Percentiles rank a stretch among this genome's conserved stretches.
Conservation (phyloP, 2,797 vertebrate species). For the Tangara arthus region DNA sequence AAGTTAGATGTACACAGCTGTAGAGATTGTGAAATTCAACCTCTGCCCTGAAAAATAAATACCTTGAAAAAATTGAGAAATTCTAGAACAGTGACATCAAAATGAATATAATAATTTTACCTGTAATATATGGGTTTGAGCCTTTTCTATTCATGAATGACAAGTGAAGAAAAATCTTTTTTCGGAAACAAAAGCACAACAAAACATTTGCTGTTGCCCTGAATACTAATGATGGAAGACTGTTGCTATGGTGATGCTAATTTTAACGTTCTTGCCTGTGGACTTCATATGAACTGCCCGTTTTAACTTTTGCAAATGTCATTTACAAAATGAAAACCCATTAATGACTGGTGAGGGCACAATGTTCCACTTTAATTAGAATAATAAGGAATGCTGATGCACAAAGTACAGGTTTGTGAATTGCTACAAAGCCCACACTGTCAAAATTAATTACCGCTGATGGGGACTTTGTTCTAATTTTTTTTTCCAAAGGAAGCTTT, state of each 20-base stretch:
- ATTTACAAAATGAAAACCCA: constrained; percentile 83
- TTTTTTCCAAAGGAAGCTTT: constrained; percentile 55
- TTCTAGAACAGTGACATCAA: background rate
- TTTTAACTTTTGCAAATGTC: constrained; percentile 85
- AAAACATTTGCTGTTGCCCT: constrained; percentile 77
- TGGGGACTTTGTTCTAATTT: constrained; percentile 68
- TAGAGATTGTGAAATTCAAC: constrained; percentile 55
- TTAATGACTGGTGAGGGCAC: constrained; percentile 83
- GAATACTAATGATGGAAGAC: constrained; percentile 82
- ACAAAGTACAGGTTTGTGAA: constrained; percentile 82
- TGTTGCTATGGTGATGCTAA: constrained; percentile 84
- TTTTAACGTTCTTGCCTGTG: constrained; percentile 82
- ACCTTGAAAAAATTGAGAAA: background rate
- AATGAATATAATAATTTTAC: constrained; percentile 29
- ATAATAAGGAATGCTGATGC: constrained; percentile 81
- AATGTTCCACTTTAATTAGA: constrained; percentile 83
- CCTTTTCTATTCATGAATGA: constrained; percentile 59
- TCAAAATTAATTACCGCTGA: constrained; percentile 80
- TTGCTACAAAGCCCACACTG: constrained; percentile 74
- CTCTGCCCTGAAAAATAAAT: constrained; percentile 44
- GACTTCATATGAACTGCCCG: constrained; percentile 81
- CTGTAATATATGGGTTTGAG: constrained; percentile 20
- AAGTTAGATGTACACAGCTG: constrained; percentile 58
- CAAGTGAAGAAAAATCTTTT: constrained; percentile 56
- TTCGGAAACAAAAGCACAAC: constrained; percentile 75